Evolutionary conservation across 2,888 invertebrate species (phyloP).

Genomic region (Thereva nobilitata): DNA sequence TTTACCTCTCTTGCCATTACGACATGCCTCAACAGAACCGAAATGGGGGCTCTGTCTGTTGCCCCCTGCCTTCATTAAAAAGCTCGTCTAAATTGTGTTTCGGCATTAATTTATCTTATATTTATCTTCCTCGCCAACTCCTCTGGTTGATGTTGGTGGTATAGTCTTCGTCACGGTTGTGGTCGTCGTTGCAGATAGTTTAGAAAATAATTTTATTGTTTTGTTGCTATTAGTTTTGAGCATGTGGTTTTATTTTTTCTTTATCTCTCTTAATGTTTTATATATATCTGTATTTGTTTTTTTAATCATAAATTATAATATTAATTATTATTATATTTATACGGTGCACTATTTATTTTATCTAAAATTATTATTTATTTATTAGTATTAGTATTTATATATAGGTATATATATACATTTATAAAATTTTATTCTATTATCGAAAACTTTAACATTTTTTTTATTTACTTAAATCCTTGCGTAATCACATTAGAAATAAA

Average conservation of each 20-base stretch:
- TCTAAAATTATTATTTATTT: too few relatives aligned
- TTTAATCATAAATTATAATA: too few relatives aligned
- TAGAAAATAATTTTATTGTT: conserved; percentile 24
- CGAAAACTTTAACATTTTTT: conserved; percentile 12
- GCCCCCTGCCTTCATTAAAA: conserved; percentile 52
- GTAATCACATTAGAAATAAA: conserved; percentile 33
- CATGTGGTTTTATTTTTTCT: conserved; percentile 6
- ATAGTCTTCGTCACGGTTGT: conserved; percentile 41
- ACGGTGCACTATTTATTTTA: too few relatives aligned
- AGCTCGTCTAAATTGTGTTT: conserved; percentile 45
- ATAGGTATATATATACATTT: conserved; percentile 13
- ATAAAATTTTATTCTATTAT: conserved; percentile 11
- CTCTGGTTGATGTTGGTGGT: conserved; percentile 32
- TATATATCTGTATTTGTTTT: too few relatives aligned
- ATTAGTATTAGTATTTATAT: conserved; percentile 22
- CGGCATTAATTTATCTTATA: conserved; percentile 44
- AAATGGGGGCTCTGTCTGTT: conserved; percentile 57
- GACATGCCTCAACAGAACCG: conserved; percentile 60
- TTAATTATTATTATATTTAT: too few relatives aligned
- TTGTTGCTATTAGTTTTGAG: conserved; percentile 21
- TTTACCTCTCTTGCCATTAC: conserved; percentile 61
- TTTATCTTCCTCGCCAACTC: conserved; percentile 23
- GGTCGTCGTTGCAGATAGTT: conserved; percentile 41
- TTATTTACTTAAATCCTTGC: conserved; percentile 16
- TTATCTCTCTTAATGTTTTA: too few relatives aligned